phyloP scores from a whole-genome alignment of 2,113 vertebrate genomes.

The Oreamnos americanus region DNA sequence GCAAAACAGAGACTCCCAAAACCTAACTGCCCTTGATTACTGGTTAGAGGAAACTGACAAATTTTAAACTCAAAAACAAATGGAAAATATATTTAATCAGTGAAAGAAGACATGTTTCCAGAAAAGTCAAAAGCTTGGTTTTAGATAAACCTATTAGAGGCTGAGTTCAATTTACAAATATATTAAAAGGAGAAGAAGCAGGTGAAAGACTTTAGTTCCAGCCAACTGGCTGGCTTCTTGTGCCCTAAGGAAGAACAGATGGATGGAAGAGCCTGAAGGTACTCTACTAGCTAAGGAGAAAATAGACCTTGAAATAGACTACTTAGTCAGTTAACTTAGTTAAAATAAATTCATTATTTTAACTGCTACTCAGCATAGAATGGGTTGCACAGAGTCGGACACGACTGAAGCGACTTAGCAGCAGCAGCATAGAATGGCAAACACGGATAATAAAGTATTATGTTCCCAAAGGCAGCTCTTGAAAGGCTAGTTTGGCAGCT shows the following conservation, averaged over 20 bases:
- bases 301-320: constrained; percentile 52
- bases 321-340: constrained; percentile 1
- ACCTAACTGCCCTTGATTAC: background rate
- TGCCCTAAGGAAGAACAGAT: constrained; percentile 54
- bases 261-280: constrained; percentile 17
- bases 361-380: constrained; percentile 35
- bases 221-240: constrained; percentile 23
- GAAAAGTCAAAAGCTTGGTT: background rate
- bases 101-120: background rate
- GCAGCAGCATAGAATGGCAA: constrained; percentile 1
- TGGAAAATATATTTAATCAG: background rate
- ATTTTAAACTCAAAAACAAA: constrained; percentile 11
- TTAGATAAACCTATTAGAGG: constrained; percentile 4
- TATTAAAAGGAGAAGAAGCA: background rate
- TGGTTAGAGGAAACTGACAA: background rate
- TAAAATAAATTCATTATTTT: constrained; percentile 16
- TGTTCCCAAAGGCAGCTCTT: constrained; percentile 38
- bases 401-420: too few species aligned
- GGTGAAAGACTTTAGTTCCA: constrained; percentile 37
- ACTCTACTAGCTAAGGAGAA: constrained; percentile 40
- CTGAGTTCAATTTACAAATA: constrained; percentile 16
- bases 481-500: constrained; percentile 43
- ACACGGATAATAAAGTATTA: constrained; percentile 8
- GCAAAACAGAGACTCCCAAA: background rate
- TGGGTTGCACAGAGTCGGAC: background rate